Evolutionary conservation across 2,888 invertebrate genomes (phyloP).

Genomic region (Tetrapedia diversipes): DNA sequence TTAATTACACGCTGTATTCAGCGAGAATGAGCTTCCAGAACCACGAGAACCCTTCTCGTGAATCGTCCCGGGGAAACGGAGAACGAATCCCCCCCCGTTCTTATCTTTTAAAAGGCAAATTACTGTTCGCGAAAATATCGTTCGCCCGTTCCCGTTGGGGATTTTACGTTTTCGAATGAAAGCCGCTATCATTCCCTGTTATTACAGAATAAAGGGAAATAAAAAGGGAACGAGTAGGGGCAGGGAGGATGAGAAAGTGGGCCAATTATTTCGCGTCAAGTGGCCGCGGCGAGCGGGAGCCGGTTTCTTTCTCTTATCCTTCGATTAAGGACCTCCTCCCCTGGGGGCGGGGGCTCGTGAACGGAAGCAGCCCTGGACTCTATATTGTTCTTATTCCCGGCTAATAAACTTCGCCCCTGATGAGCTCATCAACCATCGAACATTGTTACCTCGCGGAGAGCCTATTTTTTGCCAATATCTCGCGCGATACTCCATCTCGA

Average conservation of each 20-base stretch:
- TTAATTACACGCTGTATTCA: not conserved
- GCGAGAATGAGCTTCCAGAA: no score
- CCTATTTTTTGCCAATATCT: constrained; percentile 33
- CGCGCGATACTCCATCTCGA: constrained; percentile 8
- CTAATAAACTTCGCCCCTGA: constrained; percentile 63
- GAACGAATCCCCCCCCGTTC: constrained; percentile 11
- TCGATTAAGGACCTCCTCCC: constrained; percentile 54
- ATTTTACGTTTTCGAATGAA: constrained; percentile 25
- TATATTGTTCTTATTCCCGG: constrained; percentile 62
- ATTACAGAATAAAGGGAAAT: not conserved
- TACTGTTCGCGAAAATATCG: constrained; percentile 15
- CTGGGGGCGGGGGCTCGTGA: constrained; percentile 39
- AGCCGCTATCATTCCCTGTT: constrained; percentile 32
- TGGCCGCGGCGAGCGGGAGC: constrained; percentile 44
- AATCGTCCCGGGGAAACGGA: not conserved
- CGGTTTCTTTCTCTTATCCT: constrained; percentile 39
- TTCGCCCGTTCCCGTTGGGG: constrained; percentile 16
- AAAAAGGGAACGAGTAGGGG: not conserved
- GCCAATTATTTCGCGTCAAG: constrained; percentile 66
- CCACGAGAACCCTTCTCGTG: not conserved
- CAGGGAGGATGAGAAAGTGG: constrained; percentile 41
- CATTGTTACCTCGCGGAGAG: constrained; percentile 28
- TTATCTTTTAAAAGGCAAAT: constrained; percentile 28
- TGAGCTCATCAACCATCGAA: constrained; percentile 53
- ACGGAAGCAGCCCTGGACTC: constrained; percentile 12